A percentile compares a stretch with the other conserved stretches of the same genome.
These are phyloP conservation scores for Oscheius myriophilus DNA, from an alignment of 2,888 invertebrate genomes.

Conservation along the genomic window DNA sequence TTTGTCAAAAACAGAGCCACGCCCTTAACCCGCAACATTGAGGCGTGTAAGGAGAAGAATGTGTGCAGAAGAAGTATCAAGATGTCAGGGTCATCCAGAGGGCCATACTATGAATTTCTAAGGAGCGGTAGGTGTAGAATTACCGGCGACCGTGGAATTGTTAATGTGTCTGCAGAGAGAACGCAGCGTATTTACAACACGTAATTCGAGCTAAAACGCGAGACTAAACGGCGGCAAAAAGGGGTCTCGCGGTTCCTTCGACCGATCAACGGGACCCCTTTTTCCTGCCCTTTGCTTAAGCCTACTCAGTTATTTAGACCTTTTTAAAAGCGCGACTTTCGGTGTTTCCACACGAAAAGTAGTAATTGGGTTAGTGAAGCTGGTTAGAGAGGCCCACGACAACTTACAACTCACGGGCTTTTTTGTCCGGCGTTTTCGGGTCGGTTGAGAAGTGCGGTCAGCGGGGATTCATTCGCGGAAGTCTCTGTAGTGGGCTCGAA, in stretches of 20 bases:
- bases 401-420: too few relatives aligned
- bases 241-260: background rate
- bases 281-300: too few relatives aligned
- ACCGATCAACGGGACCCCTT: too few relatives aligned
- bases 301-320: too few relatives aligned
- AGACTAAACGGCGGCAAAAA: constrained; percentile 23
- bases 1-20: too few relatives aligned
- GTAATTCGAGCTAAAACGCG: constrained; percentile 27
- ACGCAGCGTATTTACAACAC: constrained; percentile 29
- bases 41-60: too few relatives aligned
- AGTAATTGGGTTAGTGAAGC: background rate
- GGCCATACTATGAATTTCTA: constrained; percentile 26
- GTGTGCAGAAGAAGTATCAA: too few relatives aligned
- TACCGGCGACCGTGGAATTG: constrained; percentile 24
- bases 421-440: background rate
- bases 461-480: background rate
- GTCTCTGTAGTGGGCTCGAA: constrained; percentile 1
- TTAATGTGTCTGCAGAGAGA: constrained; percentile 22
- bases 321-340: too few relatives aligned
- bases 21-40: too few relatives aligned
- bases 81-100: background rate
- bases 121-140: constrained; percentile 16
- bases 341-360: too few relatives aligned
- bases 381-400: background rate
- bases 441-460: background rate